phyloP scores from a whole-genome alignment of 2,113 vertebrate genomes.

The Aspidoscelis tigris region DNA sequence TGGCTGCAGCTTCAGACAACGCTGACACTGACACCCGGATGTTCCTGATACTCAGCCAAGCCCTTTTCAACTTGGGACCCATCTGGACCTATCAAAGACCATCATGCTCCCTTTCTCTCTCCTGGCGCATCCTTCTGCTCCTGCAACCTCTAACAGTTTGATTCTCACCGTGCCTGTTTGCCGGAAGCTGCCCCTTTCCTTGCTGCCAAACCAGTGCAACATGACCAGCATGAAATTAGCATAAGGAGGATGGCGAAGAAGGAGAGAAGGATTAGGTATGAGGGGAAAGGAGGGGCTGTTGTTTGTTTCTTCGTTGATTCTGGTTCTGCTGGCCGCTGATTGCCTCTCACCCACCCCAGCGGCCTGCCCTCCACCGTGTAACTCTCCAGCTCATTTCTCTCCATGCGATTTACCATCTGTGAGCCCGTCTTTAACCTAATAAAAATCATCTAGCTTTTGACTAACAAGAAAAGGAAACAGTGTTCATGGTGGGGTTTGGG shows the following conservation, averaged over 20 bases:
- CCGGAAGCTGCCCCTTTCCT: constrained; percentile 11
- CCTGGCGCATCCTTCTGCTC: background rate
- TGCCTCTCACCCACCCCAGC: background rate
- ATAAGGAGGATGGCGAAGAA: background rate
- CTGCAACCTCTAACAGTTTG: background rate
- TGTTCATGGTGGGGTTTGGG: constrained; percentile 92
- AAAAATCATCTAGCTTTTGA: constrained; percentile 89
- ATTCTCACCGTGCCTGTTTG: background rate
- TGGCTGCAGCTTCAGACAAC: background rate
- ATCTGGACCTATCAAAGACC: constrained; percentile 1
- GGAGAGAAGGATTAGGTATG: background rate
- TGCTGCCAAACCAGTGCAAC: background rate
- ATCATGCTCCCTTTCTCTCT: background rate
- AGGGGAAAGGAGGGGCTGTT: background rate
- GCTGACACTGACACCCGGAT: background rate
- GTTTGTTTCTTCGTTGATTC: constrained; percentile 10
- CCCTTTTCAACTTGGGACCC: background rate
- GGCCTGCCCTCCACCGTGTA: constrained; percentile 55
- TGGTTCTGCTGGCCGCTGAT: constrained; percentile 16
- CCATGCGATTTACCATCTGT: constrained; percentile 88
- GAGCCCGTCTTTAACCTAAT: constrained; percentile 90
- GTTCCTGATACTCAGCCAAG: background rate
- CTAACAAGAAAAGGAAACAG: constrained; percentile 95
- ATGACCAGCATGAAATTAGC: constrained; percentile 1
- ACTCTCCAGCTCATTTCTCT: constrained; percentile 86